Base-by-base conservation (phyloP, 1,140 invertebrate genomes). In the Oryzaephilus surinamensis region DNA sequence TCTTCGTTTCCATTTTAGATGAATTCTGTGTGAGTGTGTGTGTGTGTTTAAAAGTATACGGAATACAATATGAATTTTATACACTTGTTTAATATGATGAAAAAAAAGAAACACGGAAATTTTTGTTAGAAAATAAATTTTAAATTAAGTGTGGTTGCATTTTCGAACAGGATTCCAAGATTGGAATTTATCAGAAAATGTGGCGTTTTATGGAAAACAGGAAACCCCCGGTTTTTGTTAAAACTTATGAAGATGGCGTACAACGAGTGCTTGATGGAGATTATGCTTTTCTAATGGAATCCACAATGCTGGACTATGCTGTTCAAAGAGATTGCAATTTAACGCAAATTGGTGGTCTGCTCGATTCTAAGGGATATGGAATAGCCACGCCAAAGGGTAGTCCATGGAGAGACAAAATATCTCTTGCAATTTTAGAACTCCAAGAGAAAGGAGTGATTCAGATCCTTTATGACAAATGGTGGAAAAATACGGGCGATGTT, bases 361-460 rank as follows among this genome's bases (percentile, higher is more conserved):
- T 96, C 10, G 92, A 76, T 32, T 38, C 34, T 12, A 48, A 56
- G 38, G 73, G 74, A 32, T 92, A 90, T 55, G 88, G 88, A 8
- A 90, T 92, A 44, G 88, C 86, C 0, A 90, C 86, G 0, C 84
- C 82, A 27, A 89, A 84, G 65, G 85, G 84, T 60, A 95, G 91
- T 8, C 89, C 88, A 0, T 96, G 92, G 84, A 68, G 91, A 17
- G 92, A 97, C 64, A 91, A 89, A 62, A 85, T 97, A 51, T 97
- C 93, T 1, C 69, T 96, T 43, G 90, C 89, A 3, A 95, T 97
- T 53, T 69, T 97, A 21, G 89, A 96, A 55, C 73, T 97, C 1
- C 93, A 97, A 62, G 93, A 97, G 63, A 93, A 92, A 57, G 92
- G 92, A 2, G 81, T 83, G 38, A 94, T 96, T 52, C 91, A 96